Evolutionary conservation across 2,797 vertebrate genomes (phyloP), one percentile per base, ranked within the genome.

Genomic region (Oreonectes daqikongensis): DNA sequence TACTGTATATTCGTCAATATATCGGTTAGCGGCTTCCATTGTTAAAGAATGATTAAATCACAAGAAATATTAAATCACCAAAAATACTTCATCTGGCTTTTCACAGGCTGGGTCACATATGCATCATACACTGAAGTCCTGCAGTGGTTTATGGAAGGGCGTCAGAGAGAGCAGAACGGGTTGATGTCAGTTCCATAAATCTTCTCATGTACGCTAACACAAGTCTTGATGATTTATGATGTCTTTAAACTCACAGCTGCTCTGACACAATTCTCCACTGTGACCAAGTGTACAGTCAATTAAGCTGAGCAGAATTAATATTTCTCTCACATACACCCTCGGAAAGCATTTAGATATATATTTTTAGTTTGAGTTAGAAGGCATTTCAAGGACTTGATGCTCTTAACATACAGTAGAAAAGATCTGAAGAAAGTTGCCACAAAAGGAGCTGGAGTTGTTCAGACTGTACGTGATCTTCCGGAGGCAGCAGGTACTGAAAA

Each of bases 141-240:
- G 22, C 32, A 40, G 59, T 10, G 4, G 59, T 38, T 30, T 38
- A 52, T 30, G 59, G 52, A 44, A 30, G 24, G 35, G 48, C 11
- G 52, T 30, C 28, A 24, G 35, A 66, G 53, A 55, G 52, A 53
- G 59, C 71, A 52, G 30, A 60, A 73, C 26, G 44, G 26, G 12
- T n/a, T 46, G 53, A n/a, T 60, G 59, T 60, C 28, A 55, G 61
- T 4, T 55, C 40, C 35, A 66, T 74, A 44, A 74, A 75, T 75
- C 61, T 66, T 66, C 63, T 12, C 61, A 30, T 48, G 64, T 22
- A 20, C 46, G 26, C 22, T 17, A 65, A 64, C 46, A 53, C 24
- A 66, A 15, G 24, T 40, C 61, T 32, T 55, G 61, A 64, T 66
- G 72, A 75, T 75, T 66, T 75, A 66, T 75, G 48, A 66, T 75